A percentile compares a stretch with the other conserved stretches of the same genome.
Conservation (phyloP, 2,888 invertebrate species). For the Drosophila sordidula region DNA sequence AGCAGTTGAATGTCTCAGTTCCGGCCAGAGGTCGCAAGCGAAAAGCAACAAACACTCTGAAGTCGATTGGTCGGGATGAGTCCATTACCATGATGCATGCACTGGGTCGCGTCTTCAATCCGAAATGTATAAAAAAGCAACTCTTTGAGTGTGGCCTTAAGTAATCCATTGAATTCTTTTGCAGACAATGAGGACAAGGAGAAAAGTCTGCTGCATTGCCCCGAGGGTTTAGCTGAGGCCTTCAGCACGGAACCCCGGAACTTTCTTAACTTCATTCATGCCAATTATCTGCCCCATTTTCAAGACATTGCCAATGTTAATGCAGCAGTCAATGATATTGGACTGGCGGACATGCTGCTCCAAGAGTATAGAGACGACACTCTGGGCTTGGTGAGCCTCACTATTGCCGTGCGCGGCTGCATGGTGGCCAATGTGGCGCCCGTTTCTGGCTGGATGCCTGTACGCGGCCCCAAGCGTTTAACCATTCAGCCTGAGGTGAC, state of each 20-base stretch:
- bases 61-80: conserved; percentile 89
- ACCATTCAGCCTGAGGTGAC: conserved; percentile 25
- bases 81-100: conserved; percentile 91
- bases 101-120: conserved; percentile 91
- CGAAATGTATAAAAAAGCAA: conserved; percentile 87
- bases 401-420: conserved; percentile 88
- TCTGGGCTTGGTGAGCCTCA: conserved; percentile 86
- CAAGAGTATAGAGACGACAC: conserved; percentile 87
- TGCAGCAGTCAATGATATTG: conserved; percentile 88
- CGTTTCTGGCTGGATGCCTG: conserved; percentile 90
- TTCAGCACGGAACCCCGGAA: conserved; percentile 89
- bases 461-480: conserved; percentile 86
- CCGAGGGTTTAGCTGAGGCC: conserved; percentile 88
- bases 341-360: conserved; percentile 89
- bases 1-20: conserved; percentile 31
- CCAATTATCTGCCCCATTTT: conserved; percentile 91
- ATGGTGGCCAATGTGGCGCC: conserved; percentile 90
- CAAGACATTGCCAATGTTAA: conserved; percentile 88
- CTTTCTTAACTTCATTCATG: conserved; percentile 89
- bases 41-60: conserved; percentile 70
- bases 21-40: conserved; percentile 52
- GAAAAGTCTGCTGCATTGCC: conserved; percentile 87
- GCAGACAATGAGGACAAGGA: conserved; percentile 62
- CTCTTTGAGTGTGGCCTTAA: not conserved
- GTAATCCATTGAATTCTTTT: not conserved